Base-by-base conservation (phyloP, 2,113 vertebrate species). In the Murina feae region DNA sequence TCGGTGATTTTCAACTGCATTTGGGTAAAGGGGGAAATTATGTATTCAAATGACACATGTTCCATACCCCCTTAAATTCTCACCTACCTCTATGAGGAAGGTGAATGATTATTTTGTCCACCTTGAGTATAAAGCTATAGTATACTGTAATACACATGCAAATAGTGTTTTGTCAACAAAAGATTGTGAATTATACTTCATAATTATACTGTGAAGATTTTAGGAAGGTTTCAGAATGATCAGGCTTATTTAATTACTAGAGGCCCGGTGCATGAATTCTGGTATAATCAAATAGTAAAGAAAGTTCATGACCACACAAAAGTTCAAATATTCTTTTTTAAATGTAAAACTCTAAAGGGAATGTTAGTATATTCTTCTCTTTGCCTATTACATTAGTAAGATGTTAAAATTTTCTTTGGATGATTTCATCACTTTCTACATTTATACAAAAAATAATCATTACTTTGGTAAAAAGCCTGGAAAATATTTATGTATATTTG, bases 391-490 rank as follows among this genome's bases (percentile, higher is more conserved):
- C n/a, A 83, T 37, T 76, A 76, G 66, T 75, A 90, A 69, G 13
- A 79, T 69, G 39, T 35, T 89, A 66, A 69, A 87, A 51, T 68
- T 86, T 86, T 21, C 53, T 51, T 87, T 78, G 37, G 0, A 58
- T 55, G 88, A 89, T 83, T 96, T 89, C 39, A 82, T 76, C 83
- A 76, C 68, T 17, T 28, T 42, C 32, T 83, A 35, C 13, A 75
- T 90, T 90, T 85, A 79, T 28, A 76, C 5, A 80, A 12, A 37
- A 88, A 96, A 92, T 17, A 93, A 90, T 68, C 65, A 90, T 80
- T 80, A 87, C 63, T 60, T 90, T 85, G 72, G 65, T 86, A 79
- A 92, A 93, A 93, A 89, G 32, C 35, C 39, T 90, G 7, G 60
- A 63, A 90, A 81, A 14, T 68, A 82, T 86, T 72, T 84, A 21